Evolutionary conservation across 2,888 invertebrate species (phyloP).

Genomic region (Orthonychiurus folsomi): DNA sequence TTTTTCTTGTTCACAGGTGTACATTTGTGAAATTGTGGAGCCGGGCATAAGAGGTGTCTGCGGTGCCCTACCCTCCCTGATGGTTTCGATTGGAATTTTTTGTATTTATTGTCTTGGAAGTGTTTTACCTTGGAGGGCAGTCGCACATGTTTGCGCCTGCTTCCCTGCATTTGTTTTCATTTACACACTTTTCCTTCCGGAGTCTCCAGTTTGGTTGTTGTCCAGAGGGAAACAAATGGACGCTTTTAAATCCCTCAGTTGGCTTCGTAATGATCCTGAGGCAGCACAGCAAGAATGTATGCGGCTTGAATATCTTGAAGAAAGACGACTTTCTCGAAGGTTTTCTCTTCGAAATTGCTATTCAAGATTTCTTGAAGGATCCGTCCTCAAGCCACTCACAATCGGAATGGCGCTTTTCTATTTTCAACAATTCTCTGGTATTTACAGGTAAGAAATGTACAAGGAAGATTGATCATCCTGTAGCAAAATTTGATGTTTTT

Average conservation of each 20-base stretch:
- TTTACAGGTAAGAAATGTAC: too few species aligned
- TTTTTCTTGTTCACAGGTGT: constrained; percentile 26
- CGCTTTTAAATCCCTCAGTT: constrained; percentile 29
- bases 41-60: constrained; percentile 33
- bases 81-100: constrained; percentile 38
- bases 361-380: constrained; percentile 21
- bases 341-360: constrained; percentile 17
- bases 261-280: constrained; percentile 35
- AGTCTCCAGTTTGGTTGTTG: constrained; percentile 38
- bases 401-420: constrained; percentile 33
- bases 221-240: constrained; percentile 22
- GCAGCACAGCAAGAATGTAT: constrained; percentile 37
- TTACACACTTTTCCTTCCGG: constrained; percentile 37
- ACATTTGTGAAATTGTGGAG: constrained; percentile 39
- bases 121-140: constrained; percentile 32
- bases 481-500: too few species aligned
- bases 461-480: too few species aligned
- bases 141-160: constrained; percentile 28
- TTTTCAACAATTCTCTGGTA: constrained; percentile 39
- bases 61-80: constrained; percentile 37
- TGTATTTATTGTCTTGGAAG: constrained; percentile 33
- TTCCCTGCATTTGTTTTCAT: constrained; percentile 35
- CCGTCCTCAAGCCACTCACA: constrained; percentile 28
- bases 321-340: constrained; percentile 20
- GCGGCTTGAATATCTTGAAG: constrained; percentile 36